Percentiles rank a stretch among this genome's conserved stretches.
Conservation (phyloP, 2,888 invertebrate genomes). For the Temnothorax ravouxi region DNA sequence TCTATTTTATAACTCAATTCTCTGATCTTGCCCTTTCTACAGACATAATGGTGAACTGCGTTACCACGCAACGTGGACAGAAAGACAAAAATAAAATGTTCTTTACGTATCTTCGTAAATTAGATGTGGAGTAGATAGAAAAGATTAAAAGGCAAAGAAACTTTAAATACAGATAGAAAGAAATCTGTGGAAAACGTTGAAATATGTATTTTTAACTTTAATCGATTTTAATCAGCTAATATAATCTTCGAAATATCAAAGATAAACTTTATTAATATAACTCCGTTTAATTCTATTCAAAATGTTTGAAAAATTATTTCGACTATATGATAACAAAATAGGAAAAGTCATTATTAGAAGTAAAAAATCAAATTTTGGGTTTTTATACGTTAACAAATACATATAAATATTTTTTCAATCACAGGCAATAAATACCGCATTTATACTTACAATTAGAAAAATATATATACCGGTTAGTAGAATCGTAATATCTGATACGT, state of each 20-base stretch:
- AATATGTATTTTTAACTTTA: not conserved
- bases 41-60: constrained; percentile 34
- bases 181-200: not conserved
- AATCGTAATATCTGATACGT: too few relatives aligned
- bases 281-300: not conserved
- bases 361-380: not conserved
- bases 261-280: not conserved
- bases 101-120: not conserved
- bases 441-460: not conserved
- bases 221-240: not conserved
- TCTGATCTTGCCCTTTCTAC: constrained; percentile 58
- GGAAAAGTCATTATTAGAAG: not conserved
- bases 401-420: not conserved
- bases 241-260: not conserved
- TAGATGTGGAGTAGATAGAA: constrained; percentile 9
- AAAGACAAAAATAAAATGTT: constrained; percentile 10
- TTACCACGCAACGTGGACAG: not conserved
- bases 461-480: not conserved
- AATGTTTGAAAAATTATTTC: not conserved
- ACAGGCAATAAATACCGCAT: not conserved
- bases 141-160: not conserved
- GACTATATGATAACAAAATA: not conserved
- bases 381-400: not conserved
- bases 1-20: constrained; percentile 77
- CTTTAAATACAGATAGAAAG: not conserved